phyloP scores from a whole-genome alignment of 2,888 invertebrate species.

The Helleia helle region DNA sequence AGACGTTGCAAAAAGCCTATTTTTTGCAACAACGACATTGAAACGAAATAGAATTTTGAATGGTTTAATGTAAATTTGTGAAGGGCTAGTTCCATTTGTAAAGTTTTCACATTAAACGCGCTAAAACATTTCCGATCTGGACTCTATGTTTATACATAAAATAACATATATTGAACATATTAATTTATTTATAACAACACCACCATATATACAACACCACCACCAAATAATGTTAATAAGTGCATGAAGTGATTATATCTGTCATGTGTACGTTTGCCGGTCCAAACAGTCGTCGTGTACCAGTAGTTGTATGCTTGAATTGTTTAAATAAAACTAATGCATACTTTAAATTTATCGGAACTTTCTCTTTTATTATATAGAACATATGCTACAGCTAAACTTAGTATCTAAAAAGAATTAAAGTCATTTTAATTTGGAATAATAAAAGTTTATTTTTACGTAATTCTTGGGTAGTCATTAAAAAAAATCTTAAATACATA shows the following conservation, averaged over 20 bases:
- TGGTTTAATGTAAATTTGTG: conserved; percentile 18
- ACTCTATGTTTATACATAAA: conserved; percentile 48
- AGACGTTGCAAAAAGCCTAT: conserved; percentile 34
- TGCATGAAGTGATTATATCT: conserved; percentile 29
- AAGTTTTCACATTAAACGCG: conserved; percentile 14
- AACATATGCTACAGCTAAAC: no score
- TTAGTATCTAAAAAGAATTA: no score
- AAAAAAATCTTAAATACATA: no score
- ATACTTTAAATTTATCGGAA: no score
- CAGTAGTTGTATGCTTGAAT: no score
- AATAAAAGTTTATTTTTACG: no score
- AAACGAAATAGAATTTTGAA: conserved; percentile 27
- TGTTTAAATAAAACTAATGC: no score
- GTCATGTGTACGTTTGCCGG: conserved; percentile 67
- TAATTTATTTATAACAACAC: conserved; percentile 25
- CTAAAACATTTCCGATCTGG: conserved; percentile 24
- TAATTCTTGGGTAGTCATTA: no score
- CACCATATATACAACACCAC: conserved; percentile 24
- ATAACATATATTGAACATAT: conserved; percentile 28
- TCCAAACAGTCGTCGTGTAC: conserved; percentile 44
- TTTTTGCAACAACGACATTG: conserved; percentile 47
- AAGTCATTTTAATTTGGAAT: no score
- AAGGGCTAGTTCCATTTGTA: conserved; percentile 18
- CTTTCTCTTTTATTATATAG: no score
- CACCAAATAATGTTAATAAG: conserved; percentile 61